Base-by-base conservation (phyloP, 92 coral and sea anemone genomes). In the Diadumene lineata region DNA sequence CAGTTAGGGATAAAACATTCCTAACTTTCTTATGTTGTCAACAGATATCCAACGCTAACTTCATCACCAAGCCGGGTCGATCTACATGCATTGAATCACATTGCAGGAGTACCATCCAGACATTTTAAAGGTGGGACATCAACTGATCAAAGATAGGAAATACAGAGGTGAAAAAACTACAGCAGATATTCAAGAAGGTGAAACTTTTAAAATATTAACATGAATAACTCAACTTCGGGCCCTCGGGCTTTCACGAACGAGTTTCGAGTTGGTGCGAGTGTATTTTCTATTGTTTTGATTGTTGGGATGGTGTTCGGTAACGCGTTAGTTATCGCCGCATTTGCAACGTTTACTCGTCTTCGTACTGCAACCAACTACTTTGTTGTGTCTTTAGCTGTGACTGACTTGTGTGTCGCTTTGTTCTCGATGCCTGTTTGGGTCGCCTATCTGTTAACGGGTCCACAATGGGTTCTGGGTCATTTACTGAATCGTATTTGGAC, bases 381-480 rank as follows among this genome's bases (percentile, higher is more conserved):
- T 58, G 77, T 90, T 18, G 96, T 90, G 77, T 90, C 96, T 1
- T 85, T 90, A 30, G 92, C 96, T 0, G 89, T 87, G 31, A 84
- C 92, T 2, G 96, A 90, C 70, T 78, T 90, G 50, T 79, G 92
- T 28, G 96, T 90, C 67, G 96, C 90, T 26, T 33, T 87, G 21
- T 77, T 90, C 74, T 87, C 92, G 13, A 90, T 90, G 87, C 96
- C 96, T 23, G 79, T 90, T 1, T 87, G 81, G 80, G 72, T 86
- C 1, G 96, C 88, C 27, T 90, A 84, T 76, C 79, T 90, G 22
- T 46, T 87, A 7, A 87, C 92, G 10, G 96, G 96, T 19, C 92
- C 96, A 32, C 46, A 57, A 31, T 90, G 90, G 96, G 75, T 69
- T 6, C 50, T 90, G 2, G 83, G 79, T 15, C 73, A 62, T 29